These are phyloP conservation scores for Petroica traversi DNA, from an alignment of 2,113 vertebrate genomes.

Conservation along the genomic window DNA sequence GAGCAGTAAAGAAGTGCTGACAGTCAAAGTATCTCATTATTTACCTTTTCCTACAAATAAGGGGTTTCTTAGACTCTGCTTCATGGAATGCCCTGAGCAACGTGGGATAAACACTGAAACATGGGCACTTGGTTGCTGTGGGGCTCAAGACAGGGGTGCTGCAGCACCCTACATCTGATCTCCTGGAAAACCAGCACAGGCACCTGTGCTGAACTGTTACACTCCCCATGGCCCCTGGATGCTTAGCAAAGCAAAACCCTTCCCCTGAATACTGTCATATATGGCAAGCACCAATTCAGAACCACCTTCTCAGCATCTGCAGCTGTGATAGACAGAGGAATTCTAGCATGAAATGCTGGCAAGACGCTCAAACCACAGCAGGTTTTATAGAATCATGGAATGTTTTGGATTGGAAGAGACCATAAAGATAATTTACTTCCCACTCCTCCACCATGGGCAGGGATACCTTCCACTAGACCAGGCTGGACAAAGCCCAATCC, in stretches of 20 bases:
- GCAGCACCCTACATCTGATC: not conserved
- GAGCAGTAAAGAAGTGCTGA: not conserved
- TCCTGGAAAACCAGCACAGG: fast-evolving
- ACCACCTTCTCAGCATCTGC: not conserved
- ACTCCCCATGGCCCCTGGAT: not conserved
- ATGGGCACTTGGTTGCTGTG: not conserved
- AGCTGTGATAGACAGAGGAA: not conserved
- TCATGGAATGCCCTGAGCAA: not conserved
- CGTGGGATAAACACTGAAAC: not conserved
- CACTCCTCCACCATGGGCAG: not conserved
- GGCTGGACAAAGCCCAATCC: fast-evolving
- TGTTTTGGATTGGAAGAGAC: not conserved
- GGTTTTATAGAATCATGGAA: not conserved
- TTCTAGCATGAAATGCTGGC: not conserved
- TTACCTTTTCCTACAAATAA: not conserved
- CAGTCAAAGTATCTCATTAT: not conserved
- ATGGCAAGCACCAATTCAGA: not conserved
- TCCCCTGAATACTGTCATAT: not conserved
- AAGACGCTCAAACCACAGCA: not conserved
- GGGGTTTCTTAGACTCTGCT: not conserved
- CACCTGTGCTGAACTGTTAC: not conserved
- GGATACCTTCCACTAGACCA: not conserved
- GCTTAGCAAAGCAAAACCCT: not conserved
- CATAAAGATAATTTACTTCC: not conserved
- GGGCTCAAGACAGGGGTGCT: not conserved